Evolutionary conservation across 2,888 invertebrate genomes (phyloP), one percentile per base, ranked within the genome.

Genomic region (Octonoba sinensis): DNA sequence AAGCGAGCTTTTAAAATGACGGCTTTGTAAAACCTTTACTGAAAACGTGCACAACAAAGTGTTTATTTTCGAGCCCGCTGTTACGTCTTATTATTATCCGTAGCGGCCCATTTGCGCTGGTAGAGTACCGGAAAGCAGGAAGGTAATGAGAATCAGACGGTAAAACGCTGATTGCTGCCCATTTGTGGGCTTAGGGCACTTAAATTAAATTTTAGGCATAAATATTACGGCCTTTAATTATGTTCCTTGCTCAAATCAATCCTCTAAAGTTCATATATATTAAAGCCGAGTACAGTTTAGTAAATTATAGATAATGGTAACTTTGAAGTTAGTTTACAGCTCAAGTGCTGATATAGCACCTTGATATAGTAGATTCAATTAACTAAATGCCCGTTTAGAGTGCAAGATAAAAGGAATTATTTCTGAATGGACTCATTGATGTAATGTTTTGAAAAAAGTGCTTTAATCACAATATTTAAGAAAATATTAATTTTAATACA

Each of bases 171-270:
- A 70, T 76, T 76, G 56, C 62, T 49, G 46, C 36, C 67, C 47
- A 75, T 75, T 67, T 57, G 46, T 51, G 67, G 51, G 57, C 57
- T 22, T 13, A 22, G 51, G 47, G 69, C 60, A 64, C 36, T 51
- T 64, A 66, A 51, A 76, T 76, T 69, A 76, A 76, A 76, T 76
- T 76, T 76, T 62, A 62, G 62, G 59, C 60, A 76, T 76, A 69
- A 76, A 64, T 67, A 76, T 76, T 51, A 70, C 46, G 36, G 24
- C 56, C 69, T 54, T 69, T 76, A 70, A 76, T 76, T 76, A 76
- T 47, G 62, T 36, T 62, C 62, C 62, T 46, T 49, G 44, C 70
- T 46, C 62, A 69, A 22, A 70, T 76, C 76, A 76, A 76, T 76
- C 62, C 56, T 46, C 36, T 36, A 11, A 36, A 36, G 36, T 36